A percentile compares a stretch with the other conserved stretches of the same genome.
Conservation (phyloP, 1,140 invertebrate species). For the Temnothorax nylanderi region DNA sequence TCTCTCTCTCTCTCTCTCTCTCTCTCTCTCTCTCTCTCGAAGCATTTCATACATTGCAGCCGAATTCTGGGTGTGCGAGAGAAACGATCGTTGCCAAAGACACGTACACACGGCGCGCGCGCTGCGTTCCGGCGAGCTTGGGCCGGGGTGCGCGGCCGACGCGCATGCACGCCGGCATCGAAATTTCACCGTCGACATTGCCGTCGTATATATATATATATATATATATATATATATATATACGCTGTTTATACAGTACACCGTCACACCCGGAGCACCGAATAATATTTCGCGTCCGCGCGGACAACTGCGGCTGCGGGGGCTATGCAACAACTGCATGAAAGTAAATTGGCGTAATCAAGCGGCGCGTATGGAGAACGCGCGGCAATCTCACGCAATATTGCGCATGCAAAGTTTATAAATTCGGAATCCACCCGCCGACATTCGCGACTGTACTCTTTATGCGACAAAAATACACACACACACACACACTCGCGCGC, state of each 20-base stretch:
- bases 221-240: neutral
- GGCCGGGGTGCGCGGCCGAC: neutral
- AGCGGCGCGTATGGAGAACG: conserved; percentile 47
- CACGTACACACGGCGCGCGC: conserved; percentile 9
- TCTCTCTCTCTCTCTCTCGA: neutral
- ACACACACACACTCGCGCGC: no score
- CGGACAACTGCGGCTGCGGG: conserved; percentile 7
- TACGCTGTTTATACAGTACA: neutral
- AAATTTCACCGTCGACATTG: conserved; percentile 23
- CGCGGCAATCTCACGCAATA: conserved; percentile 68
- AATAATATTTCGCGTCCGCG: conserved; percentile 31
- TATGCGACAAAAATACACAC: neutral
- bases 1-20: neutral
- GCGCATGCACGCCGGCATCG: conserved; percentile 58
- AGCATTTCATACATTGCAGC: conserved; percentile 46
- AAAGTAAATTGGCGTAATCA: conserved; percentile 74
- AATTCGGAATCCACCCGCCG: conserved; percentile 62
- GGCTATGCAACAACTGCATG: conserved; percentile 65
- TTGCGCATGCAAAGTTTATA: conserved; percentile 72
- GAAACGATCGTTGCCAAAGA: conserved; percentile 46
- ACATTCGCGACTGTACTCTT: conserved; percentile 15
- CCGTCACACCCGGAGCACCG: conserved; percentile 12
- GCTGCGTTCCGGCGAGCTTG: neutral
- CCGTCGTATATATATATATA: neutral
- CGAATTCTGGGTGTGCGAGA: conserved; percentile 56